These are phyloP conservation scores for Calosoma granatense DNA, from an alignment of 1,140 invertebrate species.

Conservation along the genomic window DNA sequence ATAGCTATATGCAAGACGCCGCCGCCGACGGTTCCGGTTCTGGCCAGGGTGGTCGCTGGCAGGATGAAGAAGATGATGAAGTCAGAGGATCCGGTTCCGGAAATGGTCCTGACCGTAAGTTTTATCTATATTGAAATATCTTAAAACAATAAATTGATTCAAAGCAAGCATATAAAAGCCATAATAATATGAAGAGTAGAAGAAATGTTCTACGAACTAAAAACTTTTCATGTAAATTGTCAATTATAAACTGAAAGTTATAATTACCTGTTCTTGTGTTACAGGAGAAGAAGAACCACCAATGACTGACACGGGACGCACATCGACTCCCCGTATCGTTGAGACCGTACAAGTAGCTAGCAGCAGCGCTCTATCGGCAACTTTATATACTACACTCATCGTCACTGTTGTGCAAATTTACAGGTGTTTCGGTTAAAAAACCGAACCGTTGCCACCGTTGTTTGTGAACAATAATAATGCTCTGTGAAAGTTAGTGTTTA, in stretches of 20 bases:
- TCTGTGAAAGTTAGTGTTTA: constrained; percentile 1
- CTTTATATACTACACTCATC: not conserved
- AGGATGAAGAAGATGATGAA: constrained; percentile 23
- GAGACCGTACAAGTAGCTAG: not conserved
- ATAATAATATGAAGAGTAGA: no score
- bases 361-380: not conserved
- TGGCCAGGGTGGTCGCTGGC: constrained; percentile 26
- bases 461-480: not conserved
- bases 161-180: no score
- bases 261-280: no score
- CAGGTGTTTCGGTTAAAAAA: constrained; percentile 1
- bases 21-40: constrained; percentile 31
- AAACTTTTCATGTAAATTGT: no score
- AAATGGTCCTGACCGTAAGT: constrained; percentile 18
- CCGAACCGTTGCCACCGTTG: not conserved
- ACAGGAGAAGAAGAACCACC: not conserved
- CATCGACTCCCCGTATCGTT: no score
- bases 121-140: no score
- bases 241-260: no score
- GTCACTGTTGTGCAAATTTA: not conserved
- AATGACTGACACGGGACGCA: no score
- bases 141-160: no score
- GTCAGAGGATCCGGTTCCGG: constrained; percentile 29
- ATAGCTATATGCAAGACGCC: constrained; percentile 29
- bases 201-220: no score